phyloP scores from a whole-genome alignment of 2,888 invertebrate species.

The Tetanocera ferruginea region DNA sequence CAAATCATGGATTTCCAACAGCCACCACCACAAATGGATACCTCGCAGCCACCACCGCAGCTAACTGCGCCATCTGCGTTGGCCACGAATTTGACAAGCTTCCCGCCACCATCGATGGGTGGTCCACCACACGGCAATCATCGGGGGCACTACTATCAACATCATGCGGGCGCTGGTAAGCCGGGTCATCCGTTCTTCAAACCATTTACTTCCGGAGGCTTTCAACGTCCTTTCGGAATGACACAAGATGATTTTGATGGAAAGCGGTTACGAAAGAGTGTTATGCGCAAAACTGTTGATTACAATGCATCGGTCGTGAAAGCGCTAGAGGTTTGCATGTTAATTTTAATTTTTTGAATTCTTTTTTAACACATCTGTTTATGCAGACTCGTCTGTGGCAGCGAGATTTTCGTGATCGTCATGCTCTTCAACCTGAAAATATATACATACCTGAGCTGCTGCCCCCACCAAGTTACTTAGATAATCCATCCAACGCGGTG shows the following conservation, averaged over 20 bases:
- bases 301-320: slow-evolving; percentile 96
- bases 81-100: slow-evolving; percentile 60
- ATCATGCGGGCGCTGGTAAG: slow-evolving; percentile 64
- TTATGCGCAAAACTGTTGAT: slow-evolving; percentile 98
- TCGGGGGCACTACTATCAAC: slow-evolving; percentile 63
- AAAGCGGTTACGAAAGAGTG: slow-evolving; percentile 93
- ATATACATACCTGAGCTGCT: slow-evolving; percentile 94
- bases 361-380: neutral
- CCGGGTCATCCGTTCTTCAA: slow-evolving; percentile 68
- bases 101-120: slow-evolving; percentile 59
- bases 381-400: slow-evolving; percentile 93
- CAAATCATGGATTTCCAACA: slow-evolving; percentile 43
- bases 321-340: slow-evolving; percentile 82
- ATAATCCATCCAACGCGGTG: slow-evolving; percentile 97
- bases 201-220: slow-evolving; percentile 65
- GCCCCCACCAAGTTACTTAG: slow-evolving; percentile 93
- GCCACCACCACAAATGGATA: slow-evolving; percentile 58
- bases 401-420: slow-evolving; percentile 89
- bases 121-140: slow-evolving; percentile 49
- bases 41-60: slow-evolving; percentile 66
- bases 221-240: slow-evolving; percentile 73
- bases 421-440: slow-evolving; percentile 93
- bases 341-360: neutral
- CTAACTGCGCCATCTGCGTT: slow-evolving; percentile 63
- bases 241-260: slow-evolving; percentile 94